Percentiles rank a stretch among this genome's conserved stretches.
These are phyloP conservation scores for Sminthurinus signatus DNA, from an alignment of 1,140 invertebrate species.

Conservation along the genomic window DNA sequence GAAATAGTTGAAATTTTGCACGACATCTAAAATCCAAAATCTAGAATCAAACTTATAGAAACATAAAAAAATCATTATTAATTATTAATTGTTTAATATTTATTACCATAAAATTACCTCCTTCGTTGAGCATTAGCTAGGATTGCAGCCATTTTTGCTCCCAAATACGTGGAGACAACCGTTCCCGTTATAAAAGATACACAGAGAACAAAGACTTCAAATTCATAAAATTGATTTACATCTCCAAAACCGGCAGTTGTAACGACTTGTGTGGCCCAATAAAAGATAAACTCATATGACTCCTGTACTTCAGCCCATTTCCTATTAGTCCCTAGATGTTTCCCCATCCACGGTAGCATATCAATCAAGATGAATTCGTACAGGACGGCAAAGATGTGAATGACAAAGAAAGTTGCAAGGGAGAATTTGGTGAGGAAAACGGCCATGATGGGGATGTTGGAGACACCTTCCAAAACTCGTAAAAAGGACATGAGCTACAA, in stretches of 20 bases:
- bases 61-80: too few species aligned
- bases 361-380: constrained; percentile 15
- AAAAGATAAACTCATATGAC: constrained; percentile 21
- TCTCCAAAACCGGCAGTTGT: constrained; percentile 32
- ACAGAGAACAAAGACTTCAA: constrained; percentile 18
- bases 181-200: constrained; percentile 21
- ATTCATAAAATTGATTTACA: constrained; percentile 7
- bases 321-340: too few species aligned
- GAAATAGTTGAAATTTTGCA: too few species aligned
- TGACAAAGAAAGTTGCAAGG: constrained; percentile 6
- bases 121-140: constrained; percentile 28
- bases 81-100: too few species aligned
- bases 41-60: too few species aligned
- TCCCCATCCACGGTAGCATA: not conserved
- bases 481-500: not conserved
- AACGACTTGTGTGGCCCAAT: constrained; percentile 27
- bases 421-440: constrained; percentile 14
- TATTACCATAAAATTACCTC: too few species aligned
- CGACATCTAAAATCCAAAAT: too few species aligned
- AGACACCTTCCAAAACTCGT: constrained; percentile 7
- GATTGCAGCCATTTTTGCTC: constrained; percentile 27
- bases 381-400: constrained; percentile 25
- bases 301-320: not conserved
- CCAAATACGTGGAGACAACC: constrained; percentile 10
- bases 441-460: constrained; percentile 10